These are phyloP conservation scores for Limnodromus scolopaceus DNA, from an alignment of 2,797 vertebrate species.

Conservation along the genomic window DNA sequence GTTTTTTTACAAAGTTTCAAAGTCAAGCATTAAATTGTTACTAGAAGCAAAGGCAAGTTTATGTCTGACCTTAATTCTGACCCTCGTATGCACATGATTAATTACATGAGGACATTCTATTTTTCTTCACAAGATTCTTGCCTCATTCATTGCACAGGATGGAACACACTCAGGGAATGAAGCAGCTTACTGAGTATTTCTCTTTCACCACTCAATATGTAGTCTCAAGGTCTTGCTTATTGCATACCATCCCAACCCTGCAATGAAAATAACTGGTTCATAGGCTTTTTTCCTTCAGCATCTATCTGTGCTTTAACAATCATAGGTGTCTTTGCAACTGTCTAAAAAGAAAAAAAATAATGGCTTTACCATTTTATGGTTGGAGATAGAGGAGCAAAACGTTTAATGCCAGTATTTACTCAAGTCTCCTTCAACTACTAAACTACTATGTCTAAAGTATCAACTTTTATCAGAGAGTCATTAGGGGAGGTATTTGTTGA, in stretches of 20 bases:
- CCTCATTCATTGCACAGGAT: slow-evolving; percentile 62
- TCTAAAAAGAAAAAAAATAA: background rate
- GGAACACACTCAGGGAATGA: slow-evolving; percentile 29
- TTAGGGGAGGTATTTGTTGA: background rate
- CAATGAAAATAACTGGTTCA: slow-evolving; percentile 42
- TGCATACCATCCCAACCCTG: background rate
- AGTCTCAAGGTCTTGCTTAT: slow-evolving; percentile 31
- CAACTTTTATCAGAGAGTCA: background rate
- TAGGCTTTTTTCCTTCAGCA: background rate
- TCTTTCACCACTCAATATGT: slow-evolving; percentile 12
- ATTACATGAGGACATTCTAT: background rate
- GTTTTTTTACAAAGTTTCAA: background rate
- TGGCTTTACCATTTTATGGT: background rate
- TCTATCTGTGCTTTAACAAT: background rate
- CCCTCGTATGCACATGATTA: background rate
- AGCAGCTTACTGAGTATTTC: slow-evolving; percentile 8
- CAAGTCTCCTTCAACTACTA: background rate
- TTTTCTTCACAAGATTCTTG: slow-evolving; percentile 52
- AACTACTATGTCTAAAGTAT: background rate
- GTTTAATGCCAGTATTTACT: background rate
- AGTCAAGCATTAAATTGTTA: background rate
- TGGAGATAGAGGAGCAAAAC: background rate
- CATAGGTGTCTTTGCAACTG: background rate
- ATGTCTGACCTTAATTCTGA: slow-evolving; percentile 61
- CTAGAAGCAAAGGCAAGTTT: slow-evolving; percentile 21